phyloP scores from a whole-genome alignment of 2,888 invertebrate genomes.

The Philonicus albiceps region DNA sequence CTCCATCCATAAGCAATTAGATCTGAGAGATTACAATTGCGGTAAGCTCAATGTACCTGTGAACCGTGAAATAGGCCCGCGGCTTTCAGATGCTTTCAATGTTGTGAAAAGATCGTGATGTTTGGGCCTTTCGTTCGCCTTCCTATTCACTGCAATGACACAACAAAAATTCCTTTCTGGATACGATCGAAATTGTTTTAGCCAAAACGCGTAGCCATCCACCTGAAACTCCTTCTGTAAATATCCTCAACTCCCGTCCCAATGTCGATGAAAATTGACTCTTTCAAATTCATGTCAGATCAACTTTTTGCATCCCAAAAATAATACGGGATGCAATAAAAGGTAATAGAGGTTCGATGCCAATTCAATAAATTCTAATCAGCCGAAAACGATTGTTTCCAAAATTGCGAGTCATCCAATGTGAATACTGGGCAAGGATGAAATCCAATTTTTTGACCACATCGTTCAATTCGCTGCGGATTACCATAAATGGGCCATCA shows the following conservation, averaged over 20 bases:
- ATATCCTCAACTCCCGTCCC: not conserved
- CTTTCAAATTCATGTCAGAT: conserved; percentile 17
- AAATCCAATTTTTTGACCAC: conserved; percentile 33
- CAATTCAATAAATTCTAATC: conserved; percentile 29
- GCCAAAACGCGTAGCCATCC: not conserved
- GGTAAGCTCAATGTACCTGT: not conserved
- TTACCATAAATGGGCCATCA: conserved; percentile 35
- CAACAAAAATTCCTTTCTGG: not conserved
- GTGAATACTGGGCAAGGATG: not conserved
- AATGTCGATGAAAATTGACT: not conserved
- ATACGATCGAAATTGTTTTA: not conserved
- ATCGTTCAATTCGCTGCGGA: conserved; percentile 27
- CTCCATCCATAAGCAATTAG: not conserved
- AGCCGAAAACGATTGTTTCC: conserved; percentile 21
- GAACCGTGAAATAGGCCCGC: not conserved
- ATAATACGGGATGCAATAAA: not conserved
- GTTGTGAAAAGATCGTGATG: not conserved
- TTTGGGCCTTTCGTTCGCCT: not conserved
- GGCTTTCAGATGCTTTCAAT: not conserved
- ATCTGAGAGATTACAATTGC: not conserved
- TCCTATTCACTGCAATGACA: not conserved
- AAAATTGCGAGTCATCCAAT: conserved; percentile 1
- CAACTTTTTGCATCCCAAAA: conserved; percentile 9
- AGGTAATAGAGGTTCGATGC: conserved; percentile 5
- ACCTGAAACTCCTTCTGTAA: not conserved